Evolutionary conservation across 2,797 vertebrate genomes (phyloP).

Genomic region (Peromyscus melanophrys): DNA sequence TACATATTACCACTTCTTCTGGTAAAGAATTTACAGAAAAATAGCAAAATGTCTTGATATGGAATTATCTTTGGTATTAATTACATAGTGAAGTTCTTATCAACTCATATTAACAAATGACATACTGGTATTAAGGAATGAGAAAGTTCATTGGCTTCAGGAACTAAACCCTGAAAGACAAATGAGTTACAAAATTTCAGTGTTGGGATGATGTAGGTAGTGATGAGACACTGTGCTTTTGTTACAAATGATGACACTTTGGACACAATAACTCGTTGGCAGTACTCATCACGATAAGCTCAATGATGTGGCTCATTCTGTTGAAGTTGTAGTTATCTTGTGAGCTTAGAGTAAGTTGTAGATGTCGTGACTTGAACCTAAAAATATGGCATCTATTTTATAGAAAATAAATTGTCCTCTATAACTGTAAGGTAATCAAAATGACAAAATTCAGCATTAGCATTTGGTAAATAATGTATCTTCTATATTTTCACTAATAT

Average conservation of each 20-base stretch:
- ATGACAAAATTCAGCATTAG: neutral
- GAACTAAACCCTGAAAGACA: conserved; percentile 5
- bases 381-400: neutral
- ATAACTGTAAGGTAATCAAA: neutral
- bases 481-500: neutral
- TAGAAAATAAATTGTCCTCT: neutral
- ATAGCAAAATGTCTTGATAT: neutral
- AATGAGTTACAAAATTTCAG: neutral
- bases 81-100: conserved; percentile 36
- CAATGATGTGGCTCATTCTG: neutral
- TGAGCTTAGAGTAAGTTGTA: neutral
- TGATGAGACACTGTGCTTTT: neutral
- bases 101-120: neutral
- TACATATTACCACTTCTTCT: neutral
- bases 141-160: neutral
- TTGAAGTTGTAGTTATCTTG: neutral
- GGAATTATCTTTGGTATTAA: neutral
- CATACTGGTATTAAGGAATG: neutral
- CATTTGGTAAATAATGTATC: neutral
- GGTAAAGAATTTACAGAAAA: conserved; percentile 22
- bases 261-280: neutral
- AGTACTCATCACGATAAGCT: neutral
- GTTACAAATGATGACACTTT: neutral
- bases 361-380: neutral
- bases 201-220: neutral